These are phyloP conservation scores for Drosophila nigritarsus DNA, from an alignment of 2,888 invertebrate genomes.

Conservation along the genomic window DNA sequence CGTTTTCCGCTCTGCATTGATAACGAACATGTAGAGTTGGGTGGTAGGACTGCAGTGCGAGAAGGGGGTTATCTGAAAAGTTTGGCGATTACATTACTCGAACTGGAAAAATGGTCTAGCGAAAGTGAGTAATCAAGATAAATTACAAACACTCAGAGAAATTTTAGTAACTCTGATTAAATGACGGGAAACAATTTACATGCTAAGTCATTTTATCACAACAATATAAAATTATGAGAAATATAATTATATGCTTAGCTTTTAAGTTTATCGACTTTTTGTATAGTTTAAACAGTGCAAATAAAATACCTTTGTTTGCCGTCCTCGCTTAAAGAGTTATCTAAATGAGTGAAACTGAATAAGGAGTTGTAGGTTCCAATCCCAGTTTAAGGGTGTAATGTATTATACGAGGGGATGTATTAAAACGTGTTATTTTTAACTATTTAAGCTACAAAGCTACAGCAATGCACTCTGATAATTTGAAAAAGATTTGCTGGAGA, in stretches of 20 bases:
- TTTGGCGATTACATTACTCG: constrained; percentile 9
- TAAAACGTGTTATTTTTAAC: neutral
- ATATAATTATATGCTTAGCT: neutral
- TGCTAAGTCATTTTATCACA: neutral
- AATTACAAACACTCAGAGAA: constrained; percentile 1
- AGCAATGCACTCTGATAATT: neutral
- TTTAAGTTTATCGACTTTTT: neutral
- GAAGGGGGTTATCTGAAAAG: neutral
- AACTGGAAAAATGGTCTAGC: constrained; percentile 6
- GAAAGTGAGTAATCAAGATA: constrained; percentile 7
- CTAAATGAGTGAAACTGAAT: neutral
- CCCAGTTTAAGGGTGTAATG: neutral
- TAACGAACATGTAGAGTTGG: constrained; percentile 8
- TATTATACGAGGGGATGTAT: no score
- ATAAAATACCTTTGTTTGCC: neutral
- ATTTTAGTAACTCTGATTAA: neutral
- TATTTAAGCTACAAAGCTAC: neutral
- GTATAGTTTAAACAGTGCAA: neutral
- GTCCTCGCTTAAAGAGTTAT: neutral
- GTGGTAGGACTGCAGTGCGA: neutral
- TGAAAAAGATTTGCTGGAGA: neutral
- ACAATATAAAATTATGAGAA: neutral
- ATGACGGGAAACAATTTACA: neutral
- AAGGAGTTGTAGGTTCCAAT: neutral
- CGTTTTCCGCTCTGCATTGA: constrained; percentile 14